Base-by-base conservation (phyloP, 2,113 vertebrate genomes). In the Clupea harengus region DNA sequence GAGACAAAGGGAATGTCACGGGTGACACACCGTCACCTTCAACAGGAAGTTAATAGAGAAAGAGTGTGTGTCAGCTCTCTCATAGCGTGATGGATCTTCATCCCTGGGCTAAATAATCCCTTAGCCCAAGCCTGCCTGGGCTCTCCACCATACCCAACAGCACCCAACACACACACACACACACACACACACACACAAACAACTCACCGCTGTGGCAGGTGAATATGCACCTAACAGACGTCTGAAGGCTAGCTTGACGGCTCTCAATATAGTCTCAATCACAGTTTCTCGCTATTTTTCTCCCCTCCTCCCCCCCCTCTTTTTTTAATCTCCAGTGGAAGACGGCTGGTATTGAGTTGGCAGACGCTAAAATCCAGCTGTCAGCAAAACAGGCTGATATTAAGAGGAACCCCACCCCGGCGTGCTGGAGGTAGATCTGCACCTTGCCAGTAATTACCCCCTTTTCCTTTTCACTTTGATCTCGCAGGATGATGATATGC, bases 331-430 rank as follows among this genome's bases (percentile, higher is more conserved):
- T 94, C 88, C 25, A 9, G 88, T 52, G 84, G 88, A 50, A 57
- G 84, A 64, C 50, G 81, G 72, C 82, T 54, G 82, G 20, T 86
- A 60, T 47, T 49, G 60, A 86, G 86, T 83, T 64, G 93, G 93
- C 91, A 95, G 95, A 93, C 92, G 91, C 93, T 92, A 94, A 93
- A 95, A 95, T 96, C 93, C 93, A 91, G 92, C 95, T 95, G 96
- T 94, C 95, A 95, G 95, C 95, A 94, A 94, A 96, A 96, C 93
- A 72, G 93, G 94, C 94, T 93, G 94, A 95, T 96, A 95, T 96
- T 94, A 94, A 92, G 91, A 89, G 89, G 91, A 6, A 92, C 94
- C 94, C 93, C 93, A 92, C 94, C 95, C 94, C 91, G 93, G 93
- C 91, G 90, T 92, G 91, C 86, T 93, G 91, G 94, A 93, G 91